Base-by-base conservation (phyloP, 2,888 invertebrate genomes). In the Drosophila villosipedis region DNA sequence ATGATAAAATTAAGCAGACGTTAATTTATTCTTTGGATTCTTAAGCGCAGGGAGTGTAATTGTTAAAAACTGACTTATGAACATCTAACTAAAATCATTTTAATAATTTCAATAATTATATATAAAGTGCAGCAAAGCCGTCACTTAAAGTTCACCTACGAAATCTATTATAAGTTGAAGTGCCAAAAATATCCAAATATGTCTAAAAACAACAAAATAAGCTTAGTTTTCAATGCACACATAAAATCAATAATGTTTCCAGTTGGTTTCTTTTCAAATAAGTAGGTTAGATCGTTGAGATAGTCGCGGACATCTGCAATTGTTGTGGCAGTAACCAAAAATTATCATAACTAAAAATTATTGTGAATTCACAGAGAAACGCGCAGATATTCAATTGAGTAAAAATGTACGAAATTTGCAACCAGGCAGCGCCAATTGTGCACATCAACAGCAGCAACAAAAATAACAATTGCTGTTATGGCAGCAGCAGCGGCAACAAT, bases 281-380 rank as follows among this genome's bases (percentile, higher is more conserved):
- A 64, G 78, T 82, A 68, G 82, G 82, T 78, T 84, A 82, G 84
- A 82, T 82, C 65, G 35, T 7, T 47, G 43, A 58, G 89, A 80
- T 84, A 73, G 57, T 47, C 52, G 52, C 55, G 25, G 55, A 41
- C 68, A 68, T 69, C 64, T 49, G 72, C 80, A 80, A 83, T 83
- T 83, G 78, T 73, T 84, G 75, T 72, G 78, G 75, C 75, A 60
- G 70, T 52, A 88, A 83, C 81, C 77, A 53, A 78, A 73, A 85
- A 88, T 88, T 91, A 88, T 90, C 88, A 85, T 88, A 88, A 89
- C 91, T 76, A 75, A 88, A 89, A 91, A 90, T 91, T 90, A 88
- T 84, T 74, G 80, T 76, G 78, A 78, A 76, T 65, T 70, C 71
- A 39, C n/a, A 43, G 50, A 69, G 71, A 84, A 76, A 73, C 49